A percentile compares a stretch with the other conserved stretches of the same genome.
phyloP scores from a whole-genome alignment of 2,113 vertebrate species.

The Hepsetus odoe region DNA sequence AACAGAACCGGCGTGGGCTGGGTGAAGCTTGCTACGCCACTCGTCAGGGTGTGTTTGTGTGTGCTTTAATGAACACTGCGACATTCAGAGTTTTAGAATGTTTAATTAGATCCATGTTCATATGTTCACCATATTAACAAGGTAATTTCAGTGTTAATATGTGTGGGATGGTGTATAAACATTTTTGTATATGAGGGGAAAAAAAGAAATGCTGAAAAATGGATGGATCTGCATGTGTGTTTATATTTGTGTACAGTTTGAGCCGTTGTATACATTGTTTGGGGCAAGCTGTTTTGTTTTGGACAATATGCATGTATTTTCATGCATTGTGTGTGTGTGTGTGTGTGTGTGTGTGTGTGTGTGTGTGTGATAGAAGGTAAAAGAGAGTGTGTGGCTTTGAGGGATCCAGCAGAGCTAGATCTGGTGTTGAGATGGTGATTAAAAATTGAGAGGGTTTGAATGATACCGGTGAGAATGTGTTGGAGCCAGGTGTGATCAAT shows the following conservation, averaged over 20 bases:
- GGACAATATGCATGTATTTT: constrained; percentile 32
- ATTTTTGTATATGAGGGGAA: neutral
- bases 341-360: constrained; percentile 42
- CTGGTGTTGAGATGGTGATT: constrained; percentile 70
- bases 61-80: constrained; percentile 37
- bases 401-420: constrained; percentile 55
- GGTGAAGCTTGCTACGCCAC: constrained; percentile 47
- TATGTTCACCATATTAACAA: constrained; percentile 37
- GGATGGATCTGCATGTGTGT: neutral
- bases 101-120: constrained; percentile 51
- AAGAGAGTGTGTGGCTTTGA: constrained; percentile 34
- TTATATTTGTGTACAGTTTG: constrained; percentile 12
- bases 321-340: constrained; percentile 46
- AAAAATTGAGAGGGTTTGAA: constrained; percentile 78
- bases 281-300: constrained; percentile 12
- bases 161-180: neutral
- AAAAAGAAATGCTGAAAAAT: neutral
- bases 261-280: no score
- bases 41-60: constrained; percentile 30
- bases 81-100: constrained; percentile 24
- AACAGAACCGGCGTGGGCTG: constrained; percentile 68
- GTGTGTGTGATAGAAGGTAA: no score
- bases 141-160: constrained; percentile 12
- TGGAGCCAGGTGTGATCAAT: constrained; percentile 71
- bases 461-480: constrained; percentile 69